Evolutionary conservation across 2,888 invertebrate species (phyloP), one percentile per base, ranked within the genome.

Genomic region (Clitarchus hookeri): DNA sequence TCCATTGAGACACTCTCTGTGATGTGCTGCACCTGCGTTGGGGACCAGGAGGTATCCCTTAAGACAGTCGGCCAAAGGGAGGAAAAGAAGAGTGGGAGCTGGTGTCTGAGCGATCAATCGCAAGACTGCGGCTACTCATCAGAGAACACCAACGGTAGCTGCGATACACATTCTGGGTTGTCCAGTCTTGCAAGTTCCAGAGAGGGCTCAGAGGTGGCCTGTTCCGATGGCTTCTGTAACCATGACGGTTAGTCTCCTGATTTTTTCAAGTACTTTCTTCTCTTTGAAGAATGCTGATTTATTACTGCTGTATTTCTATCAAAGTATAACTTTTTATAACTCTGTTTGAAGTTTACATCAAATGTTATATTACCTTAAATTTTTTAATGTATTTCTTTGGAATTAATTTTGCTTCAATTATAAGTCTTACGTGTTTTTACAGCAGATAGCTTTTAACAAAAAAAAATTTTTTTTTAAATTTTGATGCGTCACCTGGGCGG

Each of bases 91-190:
- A 87, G 93, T 88, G 93, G 94, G 89, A 93, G 93, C 89, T 93
- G 94, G 88, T 94, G 94, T 78, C 94, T 94, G 44, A 94, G 94
- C 89, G 95, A 96, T 90, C 94, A 94, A 90, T 95, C 95, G 80
- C 95, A 95, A 91, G 98, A 98, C 92, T 97, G 96, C 90, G 97
- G 97, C 79, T 98, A 97, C 91, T 97, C 96, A 27, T 97, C 97
- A 19, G 97, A 97, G 88, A 95, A 95, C 89, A 96, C 96, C 90
- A 95, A 95, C 86, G 95, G 95, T 84, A 94, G 94, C 90, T 94
- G 94, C 90, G 94, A 94, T 89, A 94, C 94, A 65, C 93, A 94
- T 87, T 94, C 94, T 12, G 93, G 94, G 80, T 95, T 95, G 85
- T 96, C 96, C 36, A 97, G 97, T 89, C 93, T 96, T 87, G 95